Evolutionary conservation across 2,797 vertebrate genomes (phyloP), one percentile per base, ranked within the genome.

Genomic region (Acropternis orthonyx): DNA sequence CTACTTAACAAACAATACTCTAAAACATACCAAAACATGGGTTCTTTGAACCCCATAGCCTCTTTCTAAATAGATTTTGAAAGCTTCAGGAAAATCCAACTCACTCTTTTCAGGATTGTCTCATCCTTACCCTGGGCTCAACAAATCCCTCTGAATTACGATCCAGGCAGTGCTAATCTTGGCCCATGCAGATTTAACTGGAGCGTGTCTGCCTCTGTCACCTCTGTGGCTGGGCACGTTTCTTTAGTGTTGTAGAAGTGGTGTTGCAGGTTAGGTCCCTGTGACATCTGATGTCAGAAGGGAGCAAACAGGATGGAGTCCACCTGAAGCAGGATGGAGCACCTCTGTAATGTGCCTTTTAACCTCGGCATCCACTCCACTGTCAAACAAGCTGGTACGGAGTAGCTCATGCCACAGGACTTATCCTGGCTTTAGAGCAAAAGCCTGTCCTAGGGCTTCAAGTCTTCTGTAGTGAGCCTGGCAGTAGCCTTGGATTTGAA

Each of bases 311-410:
- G 62, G 48, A 69, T 9, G 28, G 24, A 71, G 24, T 9, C 28
- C 65, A 69, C 49, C 54, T 44, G 15, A 30, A 55, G 32, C 58
- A 79, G 44, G 74, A 56, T 58, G 41, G 26, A 76, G 28, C 41
- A 72, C 43, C 58, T 82, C 46, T 79, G 16, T 22, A 36, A n/a
- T n/a, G n/a, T n/a, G n/a, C n/a, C n/a, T n/a, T n/a, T n/a, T n/a
- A n/a, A n/a, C n/a, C n/a, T n/a, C n/a, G n/a, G n/a, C n/a, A 4
- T 22, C 28, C 7, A 6, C 26, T 59, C 30, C 5, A 2, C 10
- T 49, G 36, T 56, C 44, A 59, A 51, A 84, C 36, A 63, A 67
- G 75, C 18, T 65, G 28, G 48, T 63, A 30, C 5, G 51, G 46
- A 61, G 34, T 14, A 82, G 78, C 37, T 81, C 10, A 3, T 65